A percentile compares a stretch with the other conserved stretches of the same genome.
These are phyloP conservation scores for Taphrorychus bicolor DNA, from an alignment of 2,888 invertebrate species.

Conservation along the genomic window DNA sequence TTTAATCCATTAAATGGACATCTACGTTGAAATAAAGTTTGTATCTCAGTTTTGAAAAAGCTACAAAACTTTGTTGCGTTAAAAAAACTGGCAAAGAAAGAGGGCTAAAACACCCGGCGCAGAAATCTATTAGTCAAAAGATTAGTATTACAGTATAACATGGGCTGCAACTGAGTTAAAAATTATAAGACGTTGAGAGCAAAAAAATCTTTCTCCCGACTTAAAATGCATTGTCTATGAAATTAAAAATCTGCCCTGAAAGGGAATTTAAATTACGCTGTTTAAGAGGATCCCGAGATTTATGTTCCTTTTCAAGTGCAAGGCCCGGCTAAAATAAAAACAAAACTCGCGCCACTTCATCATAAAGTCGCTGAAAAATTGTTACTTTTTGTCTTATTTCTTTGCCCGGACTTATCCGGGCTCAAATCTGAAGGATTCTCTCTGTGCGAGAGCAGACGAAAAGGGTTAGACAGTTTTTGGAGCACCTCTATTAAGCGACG, in stretches of 20 bases:
- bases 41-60: not conserved
- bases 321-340: slow-evolving; percentile 34
- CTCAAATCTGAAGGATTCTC: slow-evolving; percentile 17
- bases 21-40: not conserved
- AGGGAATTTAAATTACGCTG: slow-evolving; percentile 37
- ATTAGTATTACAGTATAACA: not conserved
- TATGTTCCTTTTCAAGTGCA: slow-evolving; percentile 38
- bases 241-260: slow-evolving; percentile 36
- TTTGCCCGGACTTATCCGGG: slow-evolving; percentile 15
- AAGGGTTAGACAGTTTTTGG: slow-evolving; percentile 14
- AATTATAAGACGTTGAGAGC: not conserved
- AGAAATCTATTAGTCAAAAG: not conserved
- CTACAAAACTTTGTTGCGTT: not conserved
- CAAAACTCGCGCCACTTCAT: slow-evolving; percentile 34
- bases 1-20: too few species aligned
- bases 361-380: slow-evolving; percentile 37
- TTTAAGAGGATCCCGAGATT: slow-evolving; percentile 38
- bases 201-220: slow-evolving; percentile 4
- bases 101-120: not conserved
- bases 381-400: slow-evolving; percentile 33
- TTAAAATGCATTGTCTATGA: slow-evolving; percentile 22
- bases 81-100: not conserved
- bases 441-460: slow-evolving; percentile 14
- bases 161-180: not conserved
- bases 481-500: not conserved